Evolutionary conservation across 1,140 invertebrate genomes (phyloP).

Genomic region (Cydia splendana): DNA sequence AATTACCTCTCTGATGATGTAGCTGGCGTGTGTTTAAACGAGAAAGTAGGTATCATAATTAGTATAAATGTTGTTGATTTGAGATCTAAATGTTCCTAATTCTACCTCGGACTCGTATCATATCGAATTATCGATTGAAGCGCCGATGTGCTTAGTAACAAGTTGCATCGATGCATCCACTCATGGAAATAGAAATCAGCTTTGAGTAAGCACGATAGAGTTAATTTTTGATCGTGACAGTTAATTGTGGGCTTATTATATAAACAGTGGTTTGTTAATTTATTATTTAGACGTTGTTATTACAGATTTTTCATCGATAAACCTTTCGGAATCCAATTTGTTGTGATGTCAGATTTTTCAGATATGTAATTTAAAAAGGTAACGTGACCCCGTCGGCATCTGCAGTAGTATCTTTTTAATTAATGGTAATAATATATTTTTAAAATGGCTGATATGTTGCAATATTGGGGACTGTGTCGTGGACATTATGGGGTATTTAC

Average conservation of each 20-base stretch:
- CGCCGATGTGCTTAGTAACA: slow-evolving; percentile 27
- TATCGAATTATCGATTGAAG: slow-evolving; percentile 24
- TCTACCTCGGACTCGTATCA: slow-evolving; percentile 28
- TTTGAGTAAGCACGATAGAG: neutral
- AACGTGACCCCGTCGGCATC: slow-evolving; percentile 8
- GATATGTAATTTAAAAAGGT: slow-evolving; percentile 50
- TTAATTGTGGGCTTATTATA: slow-evolving; percentile 33
- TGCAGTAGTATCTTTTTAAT: slow-evolving; percentile 45
- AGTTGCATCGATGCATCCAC: slow-evolving; percentile 11
- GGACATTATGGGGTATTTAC: slow-evolving; percentile 8
- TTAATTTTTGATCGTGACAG: neutral
- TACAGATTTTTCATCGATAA: slow-evolving; percentile 52
- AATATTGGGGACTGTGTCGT: slow-evolving; percentile 7
- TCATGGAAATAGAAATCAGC: neutral
- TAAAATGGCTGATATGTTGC: slow-evolving; percentile 10
- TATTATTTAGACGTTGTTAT: slow-evolving; percentile 47
- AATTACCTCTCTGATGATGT: neutral
- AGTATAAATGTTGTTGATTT: slow-evolving; percentile 17
- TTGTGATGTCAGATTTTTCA: slow-evolving; percentile 48
- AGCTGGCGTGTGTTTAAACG: neutral
- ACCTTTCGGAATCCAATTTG: slow-evolving; percentile 52
- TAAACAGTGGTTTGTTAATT: slow-evolving; percentile 46
- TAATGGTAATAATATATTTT: slow-evolving; percentile 37
- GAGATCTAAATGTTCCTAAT: slow-evolving; percentile 32
- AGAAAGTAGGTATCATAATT: slow-evolving; percentile 9